These are phyloP conservation scores for Antigone vipio DNA, from an alignment of 2,113 vertebrate genomes.

Conservation along the genomic window DNA sequence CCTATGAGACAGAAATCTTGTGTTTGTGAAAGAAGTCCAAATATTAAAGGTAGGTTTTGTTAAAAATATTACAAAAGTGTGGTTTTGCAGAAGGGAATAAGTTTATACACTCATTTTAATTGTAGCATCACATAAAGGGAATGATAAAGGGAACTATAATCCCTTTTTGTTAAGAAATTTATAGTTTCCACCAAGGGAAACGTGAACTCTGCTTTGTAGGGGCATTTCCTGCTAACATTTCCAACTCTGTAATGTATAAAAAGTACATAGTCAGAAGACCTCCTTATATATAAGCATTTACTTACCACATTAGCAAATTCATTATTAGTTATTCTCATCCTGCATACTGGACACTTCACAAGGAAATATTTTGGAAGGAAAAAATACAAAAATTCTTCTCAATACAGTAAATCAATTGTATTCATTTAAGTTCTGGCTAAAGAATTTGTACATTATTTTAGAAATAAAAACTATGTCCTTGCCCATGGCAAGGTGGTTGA, in stretches of 20 bases:
- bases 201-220: not conserved
- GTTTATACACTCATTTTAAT: not conserved
- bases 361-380: not conserved
- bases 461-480: not conserved
- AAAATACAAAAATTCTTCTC: not conserved
- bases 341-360: not conserved
- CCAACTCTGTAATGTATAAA: not conserved
- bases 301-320: not conserved
- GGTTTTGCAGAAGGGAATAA: not conserved
- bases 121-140: not conserved
- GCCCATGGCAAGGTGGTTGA: not conserved
- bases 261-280: fast-evolving
- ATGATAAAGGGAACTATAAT: not conserved
- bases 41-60: not conserved
- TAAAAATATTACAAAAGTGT: not conserved
- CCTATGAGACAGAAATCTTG: not conserved
- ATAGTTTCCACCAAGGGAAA: not conserved
- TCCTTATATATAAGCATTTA: not conserved
- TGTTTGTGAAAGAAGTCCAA: not conserved
- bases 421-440: not conserved
- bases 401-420: not conserved
- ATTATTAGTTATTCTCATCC: not conserved
- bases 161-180: not conserved
- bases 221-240: fast-evolving
- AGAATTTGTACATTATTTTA: not conserved